Evolutionary conservation across 2,113 vertebrate genomes (phyloP).

Genomic region (Toxotes jaculatrix): DNA sequence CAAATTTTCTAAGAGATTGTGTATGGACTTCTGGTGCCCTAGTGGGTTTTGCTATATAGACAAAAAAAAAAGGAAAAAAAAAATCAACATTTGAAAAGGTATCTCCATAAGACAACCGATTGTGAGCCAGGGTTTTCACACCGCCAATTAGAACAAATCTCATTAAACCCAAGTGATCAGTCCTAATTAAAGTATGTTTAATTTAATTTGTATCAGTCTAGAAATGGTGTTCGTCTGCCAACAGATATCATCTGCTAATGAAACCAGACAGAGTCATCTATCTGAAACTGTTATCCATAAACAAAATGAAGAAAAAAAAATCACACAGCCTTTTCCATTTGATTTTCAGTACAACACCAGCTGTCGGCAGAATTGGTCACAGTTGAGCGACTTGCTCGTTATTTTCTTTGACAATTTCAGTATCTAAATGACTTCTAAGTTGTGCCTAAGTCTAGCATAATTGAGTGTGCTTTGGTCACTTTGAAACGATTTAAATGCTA

Average conservation of each 20-base stretch:
- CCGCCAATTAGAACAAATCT: constrained; percentile 28
- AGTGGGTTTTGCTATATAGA: constrained; percentile 12
- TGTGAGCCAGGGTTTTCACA: neutral
- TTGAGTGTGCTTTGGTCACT: constrained; percentile 45
- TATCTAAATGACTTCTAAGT: constrained; percentile 49
- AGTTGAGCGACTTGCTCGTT: constrained; percentile 27
- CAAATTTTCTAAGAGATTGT: neutral
- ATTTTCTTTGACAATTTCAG: constrained; percentile 52
- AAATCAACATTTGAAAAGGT: neutral
- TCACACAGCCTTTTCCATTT: neutral
- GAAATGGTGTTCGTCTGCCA: constrained; percentile 9
- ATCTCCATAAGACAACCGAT: neutral
- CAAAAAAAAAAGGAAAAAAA: neutral
- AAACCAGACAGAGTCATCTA: constrained; percentile 17
- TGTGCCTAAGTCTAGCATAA: constrained; percentile 26
- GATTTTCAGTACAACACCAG: constrained; percentile 23
- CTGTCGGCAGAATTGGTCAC: constrained; percentile 39
- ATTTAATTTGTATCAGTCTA: constrained; percentile 16
- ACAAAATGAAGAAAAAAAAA: neutral
- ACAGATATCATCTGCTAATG: constrained; percentile 13
- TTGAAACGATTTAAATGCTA: constrained; percentile 63
- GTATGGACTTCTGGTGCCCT: constrained; percentile 14
- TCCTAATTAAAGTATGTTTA: constrained; percentile 19
- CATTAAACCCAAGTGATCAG: constrained; percentile 26
- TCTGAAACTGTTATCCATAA: constrained; percentile 24